Evolutionary conservation across 2,113 vertebrate species (phyloP), one percentile per base, ranked within the genome.

Genomic region (Spilogale gracilis): DNA sequence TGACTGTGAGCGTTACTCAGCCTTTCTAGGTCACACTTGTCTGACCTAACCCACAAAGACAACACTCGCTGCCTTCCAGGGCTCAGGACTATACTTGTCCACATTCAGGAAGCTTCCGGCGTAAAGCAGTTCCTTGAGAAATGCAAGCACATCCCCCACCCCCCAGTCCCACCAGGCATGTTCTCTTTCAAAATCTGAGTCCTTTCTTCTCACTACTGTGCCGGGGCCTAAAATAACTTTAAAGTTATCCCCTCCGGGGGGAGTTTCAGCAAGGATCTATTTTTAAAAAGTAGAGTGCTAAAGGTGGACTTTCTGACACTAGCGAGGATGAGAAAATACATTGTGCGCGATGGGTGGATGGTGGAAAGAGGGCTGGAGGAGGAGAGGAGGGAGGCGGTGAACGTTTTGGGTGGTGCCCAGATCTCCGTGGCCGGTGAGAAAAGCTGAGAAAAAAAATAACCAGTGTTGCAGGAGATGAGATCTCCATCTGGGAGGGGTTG

Each of bases 341-440:
- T 18, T 0, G 5, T 14, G 48, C 6, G 27, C 8, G 25, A 12
- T 2, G 9, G 3, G 25, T 0, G 5, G 67, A 2, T 0, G 23
- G 20, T 17, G 58, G 60, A 48, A 38, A 78, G 17, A 23, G 54
- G 78, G 25, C 25, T 16, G 16, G 21, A 21, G 27, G 58, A 20
- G 18, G 45, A 50, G 23, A 18, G 38, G 5, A 58, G 50, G 61
- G n/a, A 45, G 58, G n/a, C 3, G 2, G 13, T 1, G 25, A 16
- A 2, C 3, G 45, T 79, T 32, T 1, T 10, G 21, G 30, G 48
- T 27, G 0, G 4, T 6, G 7, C 20, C 18, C 71, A 21, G 2
- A 17, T 43, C 43, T 67, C 13, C 7, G n/a, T 1, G 79, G 89
- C 67, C n/a, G 69, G 27, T 54, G 48, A 82, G 65, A 63, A 56